Conservation (phyloP, 2,888 invertebrate species). For the Parnassius glacialis region DNA sequence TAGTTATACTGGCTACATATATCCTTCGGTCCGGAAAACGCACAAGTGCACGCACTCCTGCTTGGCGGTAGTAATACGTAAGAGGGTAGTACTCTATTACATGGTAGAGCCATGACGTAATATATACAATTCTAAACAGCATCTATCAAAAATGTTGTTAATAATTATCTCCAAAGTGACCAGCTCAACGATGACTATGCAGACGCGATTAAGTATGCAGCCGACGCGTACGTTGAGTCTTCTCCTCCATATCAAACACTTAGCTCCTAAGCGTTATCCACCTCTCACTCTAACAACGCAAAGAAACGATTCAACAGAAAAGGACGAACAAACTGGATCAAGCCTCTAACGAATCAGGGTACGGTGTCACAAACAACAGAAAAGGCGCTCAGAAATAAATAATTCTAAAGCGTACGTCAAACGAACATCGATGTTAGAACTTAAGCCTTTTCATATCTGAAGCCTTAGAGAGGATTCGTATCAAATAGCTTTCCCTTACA, state of each 20-base stretch:
- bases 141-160: conserved; percentile 37
- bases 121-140: neutral
- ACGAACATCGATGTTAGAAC: conserved; percentile 44
- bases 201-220: conserved; percentile 64
- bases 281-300: conserved; percentile 47
- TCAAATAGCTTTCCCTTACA: conserved; percentile 80
- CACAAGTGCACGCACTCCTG: no score
- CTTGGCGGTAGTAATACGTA: no score
- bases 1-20: no score
- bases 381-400: conserved; percentile 55
- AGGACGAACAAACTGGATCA: conserved; percentile 61
- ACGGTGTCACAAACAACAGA: conserved; percentile 79
- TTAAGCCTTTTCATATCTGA: conserved; percentile 57
- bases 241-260: conserved; percentile 70
- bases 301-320: conserved; percentile 35
- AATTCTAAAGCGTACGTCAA: conserved; percentile 53
- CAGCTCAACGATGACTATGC: conserved; percentile 72
- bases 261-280: conserved; percentile 41
- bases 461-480: conserved; percentile 61
- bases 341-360: conserved; percentile 64
- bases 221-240: conserved; percentile 50
- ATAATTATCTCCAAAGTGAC: conserved; percentile 56
- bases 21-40: no score
- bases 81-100: no score
- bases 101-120: no score